Conservation (phyloP, 2,797 vertebrate species). For the Leptatherina wallacei region DNA sequence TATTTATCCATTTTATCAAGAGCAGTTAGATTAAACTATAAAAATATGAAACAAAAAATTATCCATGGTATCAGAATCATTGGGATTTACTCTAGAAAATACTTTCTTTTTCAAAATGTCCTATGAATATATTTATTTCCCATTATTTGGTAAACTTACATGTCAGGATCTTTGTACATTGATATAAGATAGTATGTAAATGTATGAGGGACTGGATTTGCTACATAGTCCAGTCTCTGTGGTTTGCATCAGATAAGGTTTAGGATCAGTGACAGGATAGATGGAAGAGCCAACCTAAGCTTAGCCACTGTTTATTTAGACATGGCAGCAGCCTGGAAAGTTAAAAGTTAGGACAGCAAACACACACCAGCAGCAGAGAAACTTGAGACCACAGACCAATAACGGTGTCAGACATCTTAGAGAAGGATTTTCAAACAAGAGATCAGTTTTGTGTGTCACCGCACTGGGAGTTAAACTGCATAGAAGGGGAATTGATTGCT, state of each 20-base stretch:
- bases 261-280: conserved; percentile 61
- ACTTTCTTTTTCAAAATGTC: conserved; percentile 13
- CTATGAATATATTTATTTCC: conserved; percentile 16
- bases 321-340: conserved; percentile 72
- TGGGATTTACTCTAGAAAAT: conserved; percentile 35
- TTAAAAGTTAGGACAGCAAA: conserved; percentile 70
- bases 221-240: conserved; percentile 36
- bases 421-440: conserved; percentile 39
- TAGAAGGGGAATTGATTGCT: conserved; percentile 42
- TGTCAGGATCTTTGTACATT: conserved; percentile 15
- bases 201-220: conserved; percentile 27
- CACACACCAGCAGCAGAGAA: conserved; percentile 59
- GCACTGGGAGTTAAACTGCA: conserved; percentile 27
- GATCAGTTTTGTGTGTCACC: conserved; percentile 47
- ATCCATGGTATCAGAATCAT: neutral
- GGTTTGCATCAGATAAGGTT: conserved; percentile 70
- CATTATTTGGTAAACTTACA: conserved; percentile 18
- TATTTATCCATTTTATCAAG: conserved; percentile 35
- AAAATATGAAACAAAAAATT: conserved; percentile 1
- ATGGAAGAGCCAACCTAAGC: conserved; percentile 64
- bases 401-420: conserved; percentile 51
- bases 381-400: conserved; percentile 53
- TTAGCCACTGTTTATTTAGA: conserved; percentile 73
- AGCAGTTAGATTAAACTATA: conserved; percentile 46
- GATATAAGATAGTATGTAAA: conserved; percentile 17